Percentiles rank a stretch among this genome's conserved stretches.
These are phyloP conservation scores for Cheumatopsyche charites DNA, from an alignment of 1,140 invertebrate species.

Conservation along the genomic window DNA sequence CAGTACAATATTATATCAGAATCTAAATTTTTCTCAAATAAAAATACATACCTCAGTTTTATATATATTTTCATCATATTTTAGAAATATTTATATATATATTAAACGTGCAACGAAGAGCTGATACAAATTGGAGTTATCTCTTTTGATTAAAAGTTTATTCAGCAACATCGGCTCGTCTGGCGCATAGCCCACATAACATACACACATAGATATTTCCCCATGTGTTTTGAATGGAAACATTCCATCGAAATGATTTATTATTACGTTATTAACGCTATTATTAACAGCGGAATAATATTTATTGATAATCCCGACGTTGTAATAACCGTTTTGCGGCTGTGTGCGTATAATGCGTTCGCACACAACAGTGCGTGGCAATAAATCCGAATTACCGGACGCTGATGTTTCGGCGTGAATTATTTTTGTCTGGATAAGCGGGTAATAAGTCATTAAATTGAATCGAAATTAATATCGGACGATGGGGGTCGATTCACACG, in stretches of 20 bases:
- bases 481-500: no score
- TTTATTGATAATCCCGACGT: conserved; percentile 24
- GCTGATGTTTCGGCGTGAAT: neutral
- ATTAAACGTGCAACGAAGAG: neutral
- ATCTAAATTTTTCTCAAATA: no score
- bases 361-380: neutral
- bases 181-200: conserved; percentile 5
- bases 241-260: conserved; percentile 24
- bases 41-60: no score
- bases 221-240: conserved; percentile 13
- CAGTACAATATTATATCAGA: no score
- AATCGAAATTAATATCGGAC: no score
- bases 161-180: neutral
- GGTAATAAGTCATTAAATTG: no score
- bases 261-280: conserved; percentile 27
- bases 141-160: conserved; percentile 24
- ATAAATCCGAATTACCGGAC: conserved; percentile 5
- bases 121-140: neutral
- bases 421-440: conserved; percentile 8
- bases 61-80: no score
- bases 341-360: neutral
- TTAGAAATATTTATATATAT: no score
- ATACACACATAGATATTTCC: neutral
- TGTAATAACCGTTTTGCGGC: conserved; percentile 21
- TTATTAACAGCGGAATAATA: conserved; percentile 25